These are phyloP conservation scores for Taxidea taxus DNA, from an alignment of 2,113 vertebrate genomes.

Conservation along the genomic window DNA sequence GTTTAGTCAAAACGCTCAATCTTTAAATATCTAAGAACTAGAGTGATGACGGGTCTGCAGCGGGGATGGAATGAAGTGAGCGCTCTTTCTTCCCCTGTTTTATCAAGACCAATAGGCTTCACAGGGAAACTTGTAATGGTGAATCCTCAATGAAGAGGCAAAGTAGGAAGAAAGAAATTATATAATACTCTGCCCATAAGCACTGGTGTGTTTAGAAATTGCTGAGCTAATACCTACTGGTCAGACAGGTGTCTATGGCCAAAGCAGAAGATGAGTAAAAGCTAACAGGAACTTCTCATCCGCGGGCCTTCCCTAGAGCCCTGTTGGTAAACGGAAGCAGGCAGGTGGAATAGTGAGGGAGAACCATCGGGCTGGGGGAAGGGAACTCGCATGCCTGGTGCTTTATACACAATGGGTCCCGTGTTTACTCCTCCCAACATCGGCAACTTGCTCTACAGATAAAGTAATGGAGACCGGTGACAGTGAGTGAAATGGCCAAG, in stretches of 20 bases:
- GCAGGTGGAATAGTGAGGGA: background rate
- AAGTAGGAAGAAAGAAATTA: background rate
- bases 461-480: background rate
- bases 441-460: background rate
- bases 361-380: background rate
- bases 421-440: background rate
- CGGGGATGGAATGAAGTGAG: background rate
- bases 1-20: slow-evolving; percentile 25
- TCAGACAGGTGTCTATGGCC: background rate
- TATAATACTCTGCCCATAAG: background rate
- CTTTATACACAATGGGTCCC: background rate
- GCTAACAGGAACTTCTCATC: background rate
- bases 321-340: background rate
- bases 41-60: background rate
- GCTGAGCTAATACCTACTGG: background rate
- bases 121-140: background rate
- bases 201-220: background rate
- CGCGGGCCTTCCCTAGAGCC: background rate
- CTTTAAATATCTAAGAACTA: background rate
- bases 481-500: background rate
- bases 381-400: too few relatives aligned
- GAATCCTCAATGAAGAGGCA: background rate
- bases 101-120: background rate
- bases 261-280: background rate
- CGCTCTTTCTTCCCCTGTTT: background rate